Percentiles rank a stretch among this genome's conserved stretches.
phyloP scores from a whole-genome alignment of 2,888 invertebrate species.

The Neoascia interrupta region DNA sequence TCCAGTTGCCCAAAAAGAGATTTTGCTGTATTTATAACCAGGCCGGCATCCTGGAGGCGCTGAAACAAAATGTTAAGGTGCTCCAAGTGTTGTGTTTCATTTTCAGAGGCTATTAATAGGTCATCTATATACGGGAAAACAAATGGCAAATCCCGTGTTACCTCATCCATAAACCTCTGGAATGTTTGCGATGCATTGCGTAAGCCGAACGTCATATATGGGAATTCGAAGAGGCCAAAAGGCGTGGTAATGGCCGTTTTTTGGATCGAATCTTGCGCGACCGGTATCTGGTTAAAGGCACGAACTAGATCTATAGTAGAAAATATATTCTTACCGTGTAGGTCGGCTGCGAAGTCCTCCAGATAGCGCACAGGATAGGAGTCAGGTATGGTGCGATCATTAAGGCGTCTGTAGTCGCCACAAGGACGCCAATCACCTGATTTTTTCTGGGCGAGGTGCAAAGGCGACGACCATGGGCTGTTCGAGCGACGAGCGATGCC shows the following conservation, averaged over 20 bases:
- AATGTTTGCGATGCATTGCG: constrained; percentile 75
- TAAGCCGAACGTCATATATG: constrained; percentile 75
- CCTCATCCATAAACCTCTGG: constrained; percentile 74
- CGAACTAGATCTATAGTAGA: no score
- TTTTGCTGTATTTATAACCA: constrained; percentile 65
- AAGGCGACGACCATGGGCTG: constrained; percentile 11
- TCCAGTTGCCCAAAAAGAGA: constrained; percentile 29
- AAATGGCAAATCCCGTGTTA: constrained; percentile 67
- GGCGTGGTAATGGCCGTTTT: constrained; percentile 71
- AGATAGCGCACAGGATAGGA: no score
- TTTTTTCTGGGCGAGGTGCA: constrained; percentile 1
- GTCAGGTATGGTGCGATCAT: constrained; percentile 73
- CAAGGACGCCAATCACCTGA: no score
- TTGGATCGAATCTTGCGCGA: constrained; percentile 54
- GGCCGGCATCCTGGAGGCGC: constrained; percentile 66
- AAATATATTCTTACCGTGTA: no score
- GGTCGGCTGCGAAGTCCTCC: no score
- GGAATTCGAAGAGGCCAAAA: constrained; percentile 74
- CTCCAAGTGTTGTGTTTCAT: constrained; percentile 66
- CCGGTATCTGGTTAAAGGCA: no score
- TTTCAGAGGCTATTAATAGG: background rate
- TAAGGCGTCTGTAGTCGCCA: constrained; percentile 51
- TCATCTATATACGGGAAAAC: constrained; percentile 40
- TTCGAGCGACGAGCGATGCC: constrained; percentile 27
- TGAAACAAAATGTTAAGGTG: constrained; percentile 66